A percentile compares a stretch with the other conserved stretches of the same genome.
phyloP scores from a whole-genome alignment of 2,113 vertebrate species.

The Mus spicilegus region DNA sequence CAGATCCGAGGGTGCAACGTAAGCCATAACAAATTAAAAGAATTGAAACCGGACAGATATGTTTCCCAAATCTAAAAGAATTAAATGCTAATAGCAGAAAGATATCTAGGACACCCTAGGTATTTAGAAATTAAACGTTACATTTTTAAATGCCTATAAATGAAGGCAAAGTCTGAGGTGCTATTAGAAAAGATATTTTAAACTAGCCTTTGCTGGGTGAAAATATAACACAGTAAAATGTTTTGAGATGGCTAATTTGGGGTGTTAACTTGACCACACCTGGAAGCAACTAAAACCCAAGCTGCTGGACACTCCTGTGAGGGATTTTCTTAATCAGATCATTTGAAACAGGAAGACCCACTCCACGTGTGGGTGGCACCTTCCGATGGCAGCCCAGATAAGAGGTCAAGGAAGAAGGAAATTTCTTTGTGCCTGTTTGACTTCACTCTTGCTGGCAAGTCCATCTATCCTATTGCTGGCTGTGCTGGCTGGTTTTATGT shows the following conservation, averaged over 20 bases:
- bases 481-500: neutral
- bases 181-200: neutral
- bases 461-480: no score
- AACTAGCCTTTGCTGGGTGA: neutral
- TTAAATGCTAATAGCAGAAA: neutral
- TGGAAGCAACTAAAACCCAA: neutral
- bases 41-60: neutral
- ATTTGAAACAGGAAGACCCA: neutral
- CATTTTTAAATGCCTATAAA: neutral
- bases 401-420: neutral
- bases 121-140: constrained; percentile 16
- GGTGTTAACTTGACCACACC: neutral
- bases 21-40: neutral
- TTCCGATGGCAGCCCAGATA: neutral
- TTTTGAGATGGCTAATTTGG: neutral
- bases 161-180: neutral
- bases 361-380: neutral
- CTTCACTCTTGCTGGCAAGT: neutral
- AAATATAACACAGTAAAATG: neutral
- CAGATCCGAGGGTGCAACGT: neutral
- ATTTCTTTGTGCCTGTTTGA: neutral
- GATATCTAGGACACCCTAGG: neutral
- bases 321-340: neutral
- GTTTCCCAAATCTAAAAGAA: neutral
- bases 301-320: neutral